phyloP scores from a whole-genome alignment of 2,113 vertebrate species.

The Dipodomys merriami region DNA sequence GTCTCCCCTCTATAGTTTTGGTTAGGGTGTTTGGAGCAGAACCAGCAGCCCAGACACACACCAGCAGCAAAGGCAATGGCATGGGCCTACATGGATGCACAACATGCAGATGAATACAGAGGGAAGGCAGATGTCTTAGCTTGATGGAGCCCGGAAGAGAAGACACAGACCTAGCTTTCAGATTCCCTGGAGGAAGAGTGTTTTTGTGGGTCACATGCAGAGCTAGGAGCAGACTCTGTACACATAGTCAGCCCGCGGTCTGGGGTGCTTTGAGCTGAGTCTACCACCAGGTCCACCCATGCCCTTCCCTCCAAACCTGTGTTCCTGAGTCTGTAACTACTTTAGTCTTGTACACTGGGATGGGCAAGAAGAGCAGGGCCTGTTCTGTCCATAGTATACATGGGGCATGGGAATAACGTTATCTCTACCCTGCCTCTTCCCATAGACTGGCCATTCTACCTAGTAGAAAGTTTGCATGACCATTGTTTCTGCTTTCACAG shows the following conservation, averaged over 20 bases:
- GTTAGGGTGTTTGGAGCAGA: not conserved
- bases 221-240: not conserved
- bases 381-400: not conserved
- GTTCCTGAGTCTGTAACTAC: rapidly evolving
- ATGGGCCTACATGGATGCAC: not conserved
- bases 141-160: not conserved
- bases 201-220: not conserved
- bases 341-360: not conserved
- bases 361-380: not conserved
- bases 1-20: not conserved
- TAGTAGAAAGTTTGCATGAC: not conserved
- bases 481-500: not conserved
- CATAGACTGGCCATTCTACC: not conserved
- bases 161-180: not conserved
- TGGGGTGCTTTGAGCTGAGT: not conserved
- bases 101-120: not conserved
- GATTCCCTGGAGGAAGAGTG: not conserved
- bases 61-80: not conserved
- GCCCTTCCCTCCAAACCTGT: not conserved
- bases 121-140: not conserved
- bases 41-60: not conserved
- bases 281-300: no score
- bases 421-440: not conserved
- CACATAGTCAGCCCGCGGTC: not conserved
- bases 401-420: not conserved